Evolutionary conservation across 2,113 vertebrate species (phyloP), one percentile per base, ranked within the genome.

Genomic region (Pedetes capensis): DNA sequence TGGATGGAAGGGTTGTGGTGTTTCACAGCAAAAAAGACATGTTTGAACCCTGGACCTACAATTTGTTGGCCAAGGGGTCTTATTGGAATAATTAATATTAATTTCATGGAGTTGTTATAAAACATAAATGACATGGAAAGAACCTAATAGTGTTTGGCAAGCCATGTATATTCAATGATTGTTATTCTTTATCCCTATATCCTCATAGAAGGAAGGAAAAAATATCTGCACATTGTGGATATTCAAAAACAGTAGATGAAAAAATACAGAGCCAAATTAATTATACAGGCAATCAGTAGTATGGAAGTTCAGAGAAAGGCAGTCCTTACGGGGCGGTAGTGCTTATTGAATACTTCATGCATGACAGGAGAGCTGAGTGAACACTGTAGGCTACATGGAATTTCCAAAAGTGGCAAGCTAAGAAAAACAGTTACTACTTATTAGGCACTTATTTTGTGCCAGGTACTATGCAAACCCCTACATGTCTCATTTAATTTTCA

Each of bases 21-120:
- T 11, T 95, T 93, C 53, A 81, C 25, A 88, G 57, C 20, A 88
- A 91, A 95, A 92, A 61, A 59, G 32, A 57, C 20, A 16, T 87
- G 13, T 81, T 61, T 78, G 32, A 76, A 84, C 42, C 3, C 23
- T 90, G 39, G 32, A 14, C 9, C 3, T 82, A 69, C 44, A 44
- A 69, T 64, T 87, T 75, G 29, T 2, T 76, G 32, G 42, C 17
- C 78, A 93, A 66, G 14, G 20, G 29, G 85, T 91, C 71, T 76
- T 79, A 75, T 74, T 82, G 64, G 34, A 59, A 86, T 66, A 76
- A 51, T n/a, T 39, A 89, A 44, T 87, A 85, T 47, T 87, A 49
- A 74, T 59, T 88, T 81, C 39, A 72, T 85, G 51, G 34, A 72
- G 55, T 63, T 76, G n/a, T 55, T 80, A 59, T n/a, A 12, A 90